A percentile compares a stretch with the other conserved stretches of the same genome.
Conservation (phyloP, 1,140 invertebrate genomes). For the Drosophila burlai region DNA sequence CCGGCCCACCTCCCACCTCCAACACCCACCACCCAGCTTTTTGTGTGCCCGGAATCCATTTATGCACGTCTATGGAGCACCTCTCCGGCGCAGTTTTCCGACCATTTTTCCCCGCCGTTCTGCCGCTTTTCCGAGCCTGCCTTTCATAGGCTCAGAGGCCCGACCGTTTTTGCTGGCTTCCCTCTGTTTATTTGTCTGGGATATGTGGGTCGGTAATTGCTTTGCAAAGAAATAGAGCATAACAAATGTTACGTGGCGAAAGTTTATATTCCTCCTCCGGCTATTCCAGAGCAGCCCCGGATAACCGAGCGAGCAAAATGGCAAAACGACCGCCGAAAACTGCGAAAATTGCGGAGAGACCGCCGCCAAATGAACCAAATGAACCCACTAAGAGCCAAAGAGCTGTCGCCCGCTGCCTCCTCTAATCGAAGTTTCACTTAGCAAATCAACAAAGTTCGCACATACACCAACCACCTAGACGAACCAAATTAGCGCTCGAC, state of each 20-base stretch:
- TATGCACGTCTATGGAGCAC: slow-evolving; percentile 50
- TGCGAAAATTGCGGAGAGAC: slow-evolving; percentile 48
- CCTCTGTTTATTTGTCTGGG: slow-evolving; percentile 59
- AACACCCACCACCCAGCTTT: slow-evolving; percentile 6
- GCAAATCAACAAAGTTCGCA: slow-evolving; percentile 77
- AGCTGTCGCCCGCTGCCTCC: slow-evolving; percentile 13
- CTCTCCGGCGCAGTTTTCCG: slow-evolving; percentile 16
- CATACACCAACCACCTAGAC: slow-evolving; percentile 44
- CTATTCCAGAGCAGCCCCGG: slow-evolving; percentile 24
- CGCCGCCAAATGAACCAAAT: slow-evolving; percentile 45
- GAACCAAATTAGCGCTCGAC: slow-evolving; percentile 69
- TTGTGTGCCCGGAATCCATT: slow-evolving; percentile 51
- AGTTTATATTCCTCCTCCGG: slow-evolving; percentile 62
- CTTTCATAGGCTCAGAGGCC: slow-evolving; percentile 35
- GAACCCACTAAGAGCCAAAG: slow-evolving; percentile 58
- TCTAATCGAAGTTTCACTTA: slow-evolving; percentile 82
- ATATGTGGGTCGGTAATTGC: slow-evolving; percentile 81
- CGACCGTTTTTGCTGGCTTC: slow-evolving; percentile 44
- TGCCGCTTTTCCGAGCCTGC: not conserved
- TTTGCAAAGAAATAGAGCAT: slow-evolving; percentile 82
- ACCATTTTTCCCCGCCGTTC: not conserved
- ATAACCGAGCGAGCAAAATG: slow-evolving; percentile 17
- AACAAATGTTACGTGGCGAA: slow-evolving; percentile 79
- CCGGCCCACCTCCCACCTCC: not conserved
- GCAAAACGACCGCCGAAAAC: slow-evolving; percentile 51